Conservation (phyloP, 2,797 vertebrate genomes). For the Craterocephalus amniculus region DNA sequence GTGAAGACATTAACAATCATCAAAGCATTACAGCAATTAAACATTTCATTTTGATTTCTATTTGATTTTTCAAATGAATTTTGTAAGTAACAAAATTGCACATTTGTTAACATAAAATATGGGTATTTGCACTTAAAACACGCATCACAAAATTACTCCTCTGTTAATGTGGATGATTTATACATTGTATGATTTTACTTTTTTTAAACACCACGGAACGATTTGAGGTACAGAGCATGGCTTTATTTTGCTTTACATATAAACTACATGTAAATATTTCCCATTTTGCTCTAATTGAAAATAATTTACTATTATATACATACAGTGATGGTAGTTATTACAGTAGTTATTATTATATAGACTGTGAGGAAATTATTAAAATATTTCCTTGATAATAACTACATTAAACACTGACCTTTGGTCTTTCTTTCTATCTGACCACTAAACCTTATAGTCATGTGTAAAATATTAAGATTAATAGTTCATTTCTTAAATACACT, state of each 20-base stretch:
- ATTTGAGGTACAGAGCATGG: not conserved
- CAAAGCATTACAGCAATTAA: not conserved
- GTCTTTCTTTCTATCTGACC: too few species aligned
- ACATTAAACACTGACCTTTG: too few species aligned
- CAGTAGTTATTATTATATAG: too few species aligned
- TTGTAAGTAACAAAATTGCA: not conserved
- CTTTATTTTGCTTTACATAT: conserved; percentile 6
- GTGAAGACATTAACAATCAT: not conserved
- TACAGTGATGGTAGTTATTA: too few species aligned
- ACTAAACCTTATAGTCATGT: too few species aligned
- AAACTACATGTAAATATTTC: not conserved
- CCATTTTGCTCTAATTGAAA: not conserved
- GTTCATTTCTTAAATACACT: too few species aligned
- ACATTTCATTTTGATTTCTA: not conserved
- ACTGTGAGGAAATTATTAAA: too few species aligned
- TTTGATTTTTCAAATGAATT: not conserved
- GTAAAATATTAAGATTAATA: too few species aligned
- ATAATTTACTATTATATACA: not conserved
- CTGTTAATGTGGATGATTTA: not conserved
- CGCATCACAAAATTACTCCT: not conserved
- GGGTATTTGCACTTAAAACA: not conserved
- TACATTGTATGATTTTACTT: not conserved
- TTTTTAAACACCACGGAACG: not conserved
- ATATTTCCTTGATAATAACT: too few species aligned
- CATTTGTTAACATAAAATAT: not conserved